Base-by-base conservation (phyloP, 2,113 vertebrate genomes). In the Ciconia boyciana region DNA sequence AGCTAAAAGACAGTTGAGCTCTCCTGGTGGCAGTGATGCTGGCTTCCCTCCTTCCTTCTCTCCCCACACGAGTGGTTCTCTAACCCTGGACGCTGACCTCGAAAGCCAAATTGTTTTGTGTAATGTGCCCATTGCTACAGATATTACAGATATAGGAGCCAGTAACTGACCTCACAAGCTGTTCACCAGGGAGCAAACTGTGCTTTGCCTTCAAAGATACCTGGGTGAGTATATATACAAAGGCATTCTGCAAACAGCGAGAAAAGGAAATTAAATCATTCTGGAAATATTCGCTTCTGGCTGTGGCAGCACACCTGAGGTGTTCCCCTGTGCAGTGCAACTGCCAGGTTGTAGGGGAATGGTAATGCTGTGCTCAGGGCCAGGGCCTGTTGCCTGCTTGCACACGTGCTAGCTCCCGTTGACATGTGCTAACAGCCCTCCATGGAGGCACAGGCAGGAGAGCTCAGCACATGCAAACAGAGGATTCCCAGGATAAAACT, bases 321-420 rank as follows among this genome's bases (percentile, higher is more conserved):
- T 4, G 18, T 14, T 74, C 8, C 19, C 11, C 39, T 28, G 46
- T 16, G 51, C 7, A 26, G 44, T 43, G 62, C 26, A 24, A 17
- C 31, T 64, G 26, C 39, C 86, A 82, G 20, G 16, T 26, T 60
- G 43, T 21, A 2, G 0, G 10, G 28, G 39, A 94, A 36, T 0
- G 3, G 43, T 7, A 41, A 13, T 0, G 2, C 10, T 36, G 44
- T 44, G 49, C 8, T 83, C 24, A 11, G 44, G 20, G 26, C 64
- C 2, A 4, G 32, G 13, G 20, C 18, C 31, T 25, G 49, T 3
- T 24, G 61, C 36, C 66, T 65, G 9, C 15, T 36, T 64, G 31
- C 22, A 26, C 13, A 7, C 0, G 2, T 0, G 0, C 34, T 20
- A 6, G 26, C 43, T 48, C 14, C 54, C 1, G 0, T 2, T 62